phyloP scores from a whole-genome alignment of 2,888 invertebrate species.

The Arrhopalites spinosus region DNA sequence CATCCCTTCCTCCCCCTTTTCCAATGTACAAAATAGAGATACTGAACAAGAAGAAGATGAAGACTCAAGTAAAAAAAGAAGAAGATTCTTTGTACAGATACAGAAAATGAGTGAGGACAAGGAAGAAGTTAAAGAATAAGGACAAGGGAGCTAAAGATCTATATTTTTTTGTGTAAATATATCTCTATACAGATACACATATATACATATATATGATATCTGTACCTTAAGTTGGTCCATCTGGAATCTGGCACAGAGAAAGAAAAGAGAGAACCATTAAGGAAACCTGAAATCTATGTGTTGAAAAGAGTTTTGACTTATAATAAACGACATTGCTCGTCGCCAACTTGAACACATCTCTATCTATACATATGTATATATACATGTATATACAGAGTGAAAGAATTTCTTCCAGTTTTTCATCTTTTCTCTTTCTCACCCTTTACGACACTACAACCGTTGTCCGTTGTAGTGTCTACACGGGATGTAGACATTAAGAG shows the following conservation, averaged over 20 bases:
- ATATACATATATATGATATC: not conserved
- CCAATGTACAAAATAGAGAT: not conserved
- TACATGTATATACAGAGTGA: not conserved
- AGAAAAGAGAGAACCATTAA: conserved; percentile 23
- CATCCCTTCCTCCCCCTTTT: not conserved
- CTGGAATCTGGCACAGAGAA: not conserved
- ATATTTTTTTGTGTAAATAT: not conserved
- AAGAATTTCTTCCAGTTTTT: conserved; percentile 26
- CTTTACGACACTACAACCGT: not conserved
- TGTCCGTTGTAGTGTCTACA: no score
- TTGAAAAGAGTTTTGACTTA: conserved; percentile 22
- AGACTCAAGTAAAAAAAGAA: no score
- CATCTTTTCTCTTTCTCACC: not conserved
- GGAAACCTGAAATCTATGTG: conserved; percentile 28
- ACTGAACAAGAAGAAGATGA: no score
- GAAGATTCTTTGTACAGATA: not conserved
- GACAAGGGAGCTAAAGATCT: not conserved
- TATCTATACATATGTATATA: not conserved
- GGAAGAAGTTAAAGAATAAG: not conserved
- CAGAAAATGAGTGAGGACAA: not conserved
- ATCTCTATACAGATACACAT: not conserved
- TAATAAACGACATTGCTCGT: conserved; percentile 11
- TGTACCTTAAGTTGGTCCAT: not conserved
- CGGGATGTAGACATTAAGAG: no score
- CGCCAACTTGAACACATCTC: not conserved